phyloP scores from a whole-genome alignment of 2,888 invertebrate genomes.

The Sminthurinus aureus region DNA sequence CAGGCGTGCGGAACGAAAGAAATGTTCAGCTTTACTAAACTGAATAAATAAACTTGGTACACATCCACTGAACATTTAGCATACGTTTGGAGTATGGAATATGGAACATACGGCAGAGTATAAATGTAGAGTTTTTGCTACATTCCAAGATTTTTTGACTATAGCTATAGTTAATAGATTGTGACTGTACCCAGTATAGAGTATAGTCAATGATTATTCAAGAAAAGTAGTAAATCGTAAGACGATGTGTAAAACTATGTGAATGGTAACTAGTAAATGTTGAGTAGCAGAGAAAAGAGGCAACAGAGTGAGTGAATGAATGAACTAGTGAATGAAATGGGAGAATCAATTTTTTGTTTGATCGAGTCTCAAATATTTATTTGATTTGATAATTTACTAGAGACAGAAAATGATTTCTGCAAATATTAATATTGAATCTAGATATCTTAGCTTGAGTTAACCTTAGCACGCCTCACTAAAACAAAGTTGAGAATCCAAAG shows the following conservation, averaged over 20 bases:
- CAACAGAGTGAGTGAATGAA: neutral
- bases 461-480: neutral
- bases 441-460: neutral
- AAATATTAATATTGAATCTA: conserved; percentile 39
- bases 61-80: too few relatives aligned
- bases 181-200: too few relatives aligned
- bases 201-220: neutral
- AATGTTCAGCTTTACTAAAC: too few relatives aligned
- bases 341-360: neutral
- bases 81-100: too few relatives aligned
- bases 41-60: too few relatives aligned
- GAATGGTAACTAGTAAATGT: neutral
- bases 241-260: neutral
- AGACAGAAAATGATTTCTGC: conserved; percentile 32
- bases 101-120: too few relatives aligned
- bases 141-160: too few relatives aligned
- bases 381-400: conserved; percentile 32
- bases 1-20: too few relatives aligned
- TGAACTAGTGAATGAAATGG: too few relatives aligned
- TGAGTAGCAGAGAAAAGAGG: neutral
- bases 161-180: too few relatives aligned
- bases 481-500: too few relatives aligned
- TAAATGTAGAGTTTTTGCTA: too few relatives aligned
- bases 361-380: conserved; percentile 21
- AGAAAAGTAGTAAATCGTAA: neutral